Evolutionary conservation across 2,888 invertebrate genomes (phyloP), one percentile per base, ranked within the genome.

Genomic region (Idaea straminata): DNA sequence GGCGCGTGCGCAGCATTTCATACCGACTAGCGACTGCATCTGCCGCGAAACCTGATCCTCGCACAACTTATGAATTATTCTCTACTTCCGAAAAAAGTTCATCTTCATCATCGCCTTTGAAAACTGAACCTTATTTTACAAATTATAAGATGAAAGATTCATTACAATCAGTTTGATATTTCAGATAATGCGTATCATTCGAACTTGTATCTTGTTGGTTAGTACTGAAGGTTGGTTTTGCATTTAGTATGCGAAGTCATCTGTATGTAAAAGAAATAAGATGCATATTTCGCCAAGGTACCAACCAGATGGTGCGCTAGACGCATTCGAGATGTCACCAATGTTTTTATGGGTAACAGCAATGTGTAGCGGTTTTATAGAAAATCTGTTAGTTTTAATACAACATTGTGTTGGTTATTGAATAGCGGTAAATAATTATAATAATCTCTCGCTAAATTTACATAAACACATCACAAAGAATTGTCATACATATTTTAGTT

Each of bases 11-110:
- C 85, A 75, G 81, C 78, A 78, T 79, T 71, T 76, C 75, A 72
- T 47, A 74, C 76, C 69, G 25, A 25, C 25, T 25, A 25, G 25
- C 25, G 25, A 25, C 70, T 78, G 82, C 92, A 92, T 91, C 91
- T 92, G 92, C 85, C 79, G 79, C 81, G 92, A 86, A 89, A 92
- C 92, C 86, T 87, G 91, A 92, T 85, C 87, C 88, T 83, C 85
- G 86, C 83, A 87, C 86, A 81, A 84, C 86, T 84, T 87, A 87
- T 88, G 88, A 90, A 86, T 87, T 85, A 87, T 84, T 78, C 82
- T 78, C 82, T 81, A 86, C 84, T 88, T 88, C 87, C 85, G 81
- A 85, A 90, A 91, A 88, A 88, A 87, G 83, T 68, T 66, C 61
- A 64, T 60, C 63, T 64, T 25, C 68, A 72, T 71, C 72, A 73